Base-by-base conservation (phyloP, 2,797 vertebrate genomes). In the Coregonus sp. region DNA sequence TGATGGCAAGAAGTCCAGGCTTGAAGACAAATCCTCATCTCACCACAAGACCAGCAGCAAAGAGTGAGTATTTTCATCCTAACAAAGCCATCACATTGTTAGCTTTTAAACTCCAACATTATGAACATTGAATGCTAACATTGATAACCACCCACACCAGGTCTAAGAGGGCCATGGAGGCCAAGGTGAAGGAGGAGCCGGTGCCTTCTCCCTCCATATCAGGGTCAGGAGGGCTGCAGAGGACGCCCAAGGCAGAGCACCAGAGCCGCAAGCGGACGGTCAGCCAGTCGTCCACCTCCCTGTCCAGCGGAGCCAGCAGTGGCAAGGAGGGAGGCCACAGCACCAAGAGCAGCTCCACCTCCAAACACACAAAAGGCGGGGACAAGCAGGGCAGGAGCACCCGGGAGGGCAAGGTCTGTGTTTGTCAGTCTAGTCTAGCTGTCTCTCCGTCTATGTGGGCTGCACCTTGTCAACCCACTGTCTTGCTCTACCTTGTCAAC, bases 191-290 rank as follows among this genome's bases (percentile, higher is more conserved):
- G 66, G 66, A 68, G 33, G 66, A 68, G 66, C 66, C 66, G 0
- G 66, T 35, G 29, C 33, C 72, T 56, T 63, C 31, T 35, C 72
- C 56, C 54, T 40, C 72, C 56, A 61, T 56, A 15, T n/a, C 72
- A 14, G 95, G 75, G 96, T 96, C 4, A 98, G 98, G 85, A 95
- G 95, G 78, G 95, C 91, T 92, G 86, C 94, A 96, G 77, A 98
- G 98, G 89, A 98, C 95, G 1, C 96, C 97, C 79, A 95, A 96
- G 31, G 89, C 95, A 0, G 92, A 89, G 72, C 92, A 92, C 70
- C 96, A 96, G 92, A 96, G 98, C 84, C 93, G 98, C 61, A 99
- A 98, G 91, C 95, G 97, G 91, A 98, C 97, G 0, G 90, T 95
- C 82, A 99, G 97, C 88, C 97, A 97, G 78, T 98, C 97, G 0